These are phyloP conservation scores for Blastobasis lacticolella DNA, from an alignment of 2,888 invertebrate species.

Conservation along the genomic window DNA sequence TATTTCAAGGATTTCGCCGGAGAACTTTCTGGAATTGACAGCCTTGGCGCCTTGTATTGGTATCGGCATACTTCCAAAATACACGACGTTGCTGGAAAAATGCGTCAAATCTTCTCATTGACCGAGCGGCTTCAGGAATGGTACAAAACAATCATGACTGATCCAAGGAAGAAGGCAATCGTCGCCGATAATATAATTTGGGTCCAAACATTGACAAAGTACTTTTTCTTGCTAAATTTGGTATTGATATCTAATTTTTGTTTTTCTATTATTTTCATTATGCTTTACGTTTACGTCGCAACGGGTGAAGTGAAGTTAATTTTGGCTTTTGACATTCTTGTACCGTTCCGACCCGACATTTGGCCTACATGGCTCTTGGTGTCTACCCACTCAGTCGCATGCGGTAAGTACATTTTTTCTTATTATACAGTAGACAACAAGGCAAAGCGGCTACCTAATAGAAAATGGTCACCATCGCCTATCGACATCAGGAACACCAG, in stretches of 20 bases:
- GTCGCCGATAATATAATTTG: constrained; percentile 30
- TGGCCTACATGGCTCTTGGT: constrained; percentile 42
- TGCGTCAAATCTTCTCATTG: constrained; percentile 29
- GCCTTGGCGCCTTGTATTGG: constrained; percentile 41
- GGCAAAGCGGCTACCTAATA: too few species aligned
- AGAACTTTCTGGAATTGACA: constrained; percentile 44
- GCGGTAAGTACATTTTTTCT: constrained; percentile 31
- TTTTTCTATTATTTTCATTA: constrained; percentile 40
- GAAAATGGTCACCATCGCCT: too few species aligned
- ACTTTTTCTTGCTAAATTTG: constrained; percentile 44
- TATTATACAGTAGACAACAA: too few species aligned
- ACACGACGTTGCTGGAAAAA: constrained; percentile 10
- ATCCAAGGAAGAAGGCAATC: constrained; percentile 23
- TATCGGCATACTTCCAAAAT: constrained; percentile 41
- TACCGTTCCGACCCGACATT: constrained; percentile 43
- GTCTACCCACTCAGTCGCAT: constrained; percentile 33
- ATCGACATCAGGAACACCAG: too few species aligned
- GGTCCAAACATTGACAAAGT: constrained; percentile 38
- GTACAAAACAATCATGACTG: constrained; percentile 27
- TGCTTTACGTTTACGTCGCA: constrained; percentile 32
- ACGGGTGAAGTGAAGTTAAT: constrained; percentile 26
- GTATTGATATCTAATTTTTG: constrained; percentile 49
- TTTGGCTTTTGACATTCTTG: constrained; percentile 41
- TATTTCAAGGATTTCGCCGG: constrained; percentile 34
- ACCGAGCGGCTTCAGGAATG: constrained; percentile 26